A percentile compares a stretch with the other conserved stretches of the same genome.
phyloP scores from a whole-genome alignment of 2,113 vertebrate species.

The Sander lucioperca region DNA sequence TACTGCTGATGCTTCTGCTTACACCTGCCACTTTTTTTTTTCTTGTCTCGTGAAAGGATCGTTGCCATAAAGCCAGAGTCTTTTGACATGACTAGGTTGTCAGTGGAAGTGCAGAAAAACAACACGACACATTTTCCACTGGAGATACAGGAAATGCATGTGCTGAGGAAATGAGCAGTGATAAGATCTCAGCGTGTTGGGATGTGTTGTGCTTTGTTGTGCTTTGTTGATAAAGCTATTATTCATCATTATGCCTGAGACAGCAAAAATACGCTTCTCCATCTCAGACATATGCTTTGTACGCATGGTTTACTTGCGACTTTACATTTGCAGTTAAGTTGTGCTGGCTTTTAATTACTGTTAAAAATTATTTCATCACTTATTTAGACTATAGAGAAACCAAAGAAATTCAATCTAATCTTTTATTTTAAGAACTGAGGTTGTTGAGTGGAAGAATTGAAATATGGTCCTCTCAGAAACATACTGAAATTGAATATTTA shows the following conservation, averaged over 20 bases:
- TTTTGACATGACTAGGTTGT: constrained; percentile 62
- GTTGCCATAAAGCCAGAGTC: constrained; percentile 62
- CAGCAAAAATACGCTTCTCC: constrained; percentile 66
- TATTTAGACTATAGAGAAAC: constrained; percentile 50
- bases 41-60: constrained; percentile 65
- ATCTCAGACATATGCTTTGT: constrained; percentile 54
- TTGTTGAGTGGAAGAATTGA: constrained; percentile 31
- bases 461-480: constrained; percentile 51
- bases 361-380: constrained; percentile 58
- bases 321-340: constrained; percentile 44
- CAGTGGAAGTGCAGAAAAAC: constrained; percentile 49
- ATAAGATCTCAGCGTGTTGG: constrained; percentile 69
- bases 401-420: constrained; percentile 51
- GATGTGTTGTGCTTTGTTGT: constrained; percentile 72
- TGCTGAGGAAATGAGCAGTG: constrained; percentile 70
- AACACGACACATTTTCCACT: constrained; percentile 48
- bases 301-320: constrained; percentile 35
- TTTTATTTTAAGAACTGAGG: constrained; percentile 56
- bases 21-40: constrained; percentile 68
- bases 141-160: constrained; percentile 58
- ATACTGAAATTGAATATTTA: constrained; percentile 49
- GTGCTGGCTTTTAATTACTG: constrained; percentile 51
- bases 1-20: constrained; percentile 85
- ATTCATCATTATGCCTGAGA: constrained; percentile 70
- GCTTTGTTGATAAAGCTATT: constrained; percentile 76